phyloP scores from a whole-genome alignment of 37 sponge, comb jelly and placozoan genomes.

The Halichondria panicea region DNA sequence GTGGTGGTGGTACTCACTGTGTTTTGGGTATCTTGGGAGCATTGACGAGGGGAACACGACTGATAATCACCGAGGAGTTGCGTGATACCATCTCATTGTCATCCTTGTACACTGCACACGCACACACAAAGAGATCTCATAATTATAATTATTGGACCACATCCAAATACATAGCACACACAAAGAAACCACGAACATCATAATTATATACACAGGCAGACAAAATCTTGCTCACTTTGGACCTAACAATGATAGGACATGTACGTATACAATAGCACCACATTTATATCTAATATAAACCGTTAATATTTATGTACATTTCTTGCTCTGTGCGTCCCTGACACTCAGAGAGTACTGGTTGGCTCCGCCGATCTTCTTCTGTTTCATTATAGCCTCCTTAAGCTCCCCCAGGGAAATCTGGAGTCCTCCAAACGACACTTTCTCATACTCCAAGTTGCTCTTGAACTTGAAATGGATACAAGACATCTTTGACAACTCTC shows the following conservation, averaged over 20 bases:
- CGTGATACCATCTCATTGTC: conserved; percentile 77
- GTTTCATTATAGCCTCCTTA: conserved; percentile 70
- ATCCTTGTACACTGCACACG: conserved; percentile 69
- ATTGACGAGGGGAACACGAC: conserved; percentile 57
- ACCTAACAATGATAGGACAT: background rate
- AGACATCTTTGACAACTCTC: conserved; percentile 67
- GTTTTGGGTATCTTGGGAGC: conserved; percentile 39
- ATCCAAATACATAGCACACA: background rate
- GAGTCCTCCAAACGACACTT: conserved; percentile 72
- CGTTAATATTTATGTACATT: conserved; percentile 46
- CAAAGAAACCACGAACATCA: background rate
- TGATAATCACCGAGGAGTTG: conserved; percentile 76
- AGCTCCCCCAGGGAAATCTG: conserved; percentile 77
- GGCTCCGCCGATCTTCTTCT: conserved; percentile 69
- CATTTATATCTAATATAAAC: background rate
- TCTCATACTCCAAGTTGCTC: conserved; percentile 71
- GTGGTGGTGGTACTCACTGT: conserved; percentile 35
- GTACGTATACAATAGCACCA: background rate
- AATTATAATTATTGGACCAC: no score
- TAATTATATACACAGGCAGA: background rate
- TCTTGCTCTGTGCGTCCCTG: conserved; percentile 76
- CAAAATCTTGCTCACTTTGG: background rate
- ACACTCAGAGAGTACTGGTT: conserved; percentile 62
- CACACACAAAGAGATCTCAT: no score
- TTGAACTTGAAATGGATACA: conserved; percentile 81